A percentile compares a stretch with the other conserved stretches of the same genome.
These are phyloP conservation scores for Aleiodes alternator DNA, from an alignment of 2,888 invertebrate species.

Conservation along the genomic window DNA sequence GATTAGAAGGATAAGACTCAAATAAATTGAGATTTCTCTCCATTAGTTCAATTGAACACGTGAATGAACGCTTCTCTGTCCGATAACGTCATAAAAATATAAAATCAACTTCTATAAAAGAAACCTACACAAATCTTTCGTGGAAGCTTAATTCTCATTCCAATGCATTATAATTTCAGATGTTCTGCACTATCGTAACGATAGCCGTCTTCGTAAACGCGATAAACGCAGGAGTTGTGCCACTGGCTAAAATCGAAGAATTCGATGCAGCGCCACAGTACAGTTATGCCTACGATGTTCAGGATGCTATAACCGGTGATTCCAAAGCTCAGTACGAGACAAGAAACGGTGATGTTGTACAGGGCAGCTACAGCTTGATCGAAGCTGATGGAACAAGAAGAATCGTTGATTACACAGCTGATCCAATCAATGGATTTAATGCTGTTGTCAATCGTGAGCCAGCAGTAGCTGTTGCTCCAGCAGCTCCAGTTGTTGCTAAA, in stretches of 20 bases:
- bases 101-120: too few relatives aligned
- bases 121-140: background rate
- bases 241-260: conserved; percentile 57
- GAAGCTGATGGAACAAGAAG: conserved; percentile 71
- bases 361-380: conserved; percentile 67
- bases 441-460: conserved; percentile 70
- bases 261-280: conserved; percentile 70
- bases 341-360: conserved; percentile 54
- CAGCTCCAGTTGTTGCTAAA: conserved; percentile 51
- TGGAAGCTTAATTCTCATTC: background rate
- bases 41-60: too few relatives aligned
- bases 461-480: conserved; percentile 59
- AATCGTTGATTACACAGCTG: conserved; percentile 69
- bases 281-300: conserved; percentile 68
- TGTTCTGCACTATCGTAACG: background rate
- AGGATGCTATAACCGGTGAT: conserved; percentile 68
- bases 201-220: background rate
- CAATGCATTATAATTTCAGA: background rate
- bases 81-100: too few relatives aligned
- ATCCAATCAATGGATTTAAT: conserved; percentile 70
- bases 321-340: conserved; percentile 69
- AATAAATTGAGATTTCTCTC: too few relatives aligned
- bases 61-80: too few relatives aligned
- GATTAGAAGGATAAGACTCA: too few relatives aligned
- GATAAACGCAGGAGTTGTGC: conserved; percentile 42